Base-by-base conservation (phyloP, 2,797 vertebrate species). In the Coilia nasus region DNA sequence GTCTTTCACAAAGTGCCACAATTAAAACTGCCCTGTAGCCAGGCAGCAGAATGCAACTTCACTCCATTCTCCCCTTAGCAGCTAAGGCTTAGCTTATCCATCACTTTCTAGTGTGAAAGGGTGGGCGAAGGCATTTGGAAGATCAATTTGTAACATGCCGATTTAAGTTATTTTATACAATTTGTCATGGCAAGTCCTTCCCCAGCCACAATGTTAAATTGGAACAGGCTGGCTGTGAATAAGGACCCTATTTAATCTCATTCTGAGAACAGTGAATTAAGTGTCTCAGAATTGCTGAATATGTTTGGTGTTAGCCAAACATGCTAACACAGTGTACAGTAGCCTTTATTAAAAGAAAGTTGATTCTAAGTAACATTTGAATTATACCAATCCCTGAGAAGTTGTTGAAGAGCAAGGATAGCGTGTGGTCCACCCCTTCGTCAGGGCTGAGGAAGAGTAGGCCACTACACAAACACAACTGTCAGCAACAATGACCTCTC, bases 21-120 rank as follows among this genome's bases (percentile, higher is more conserved):
- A 82, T 82, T 82, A 59, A 82, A 78, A 78, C 71, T 21, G 71
- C 31, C 35, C 71, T 78, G 31, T 78, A 78, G 71, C 71, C 71
- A 21, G 41, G 6, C 71, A 78, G 19, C 9, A 10, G 6, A 78
- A 21, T 41, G 17, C 35, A 44, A 19, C 35, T 31, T 25, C 15
- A 7, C 50, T 31, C 71, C 17, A 78, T 44, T 44, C 17, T 78
- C 15, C 17, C 31, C 41, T n/a, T n/a, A n/a, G n/a, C n/a, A n/a
- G n/a, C n/a, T n/a, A n/a, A n/a, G n/a, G n/a, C 35, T 75, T 9
- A 54, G 67, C 4, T 6, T 41, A 71, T 35, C 64, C 60, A 64
- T 31, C 28, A 67, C 28, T 17, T 7, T 31, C 67, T 15, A 35
- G 25, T 71, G 67, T 14, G 2, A 35, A 71, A 17, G 28, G 11